Base-by-base conservation (phyloP, 1,140 invertebrate species). In the Holotrichia oblita region DNA sequence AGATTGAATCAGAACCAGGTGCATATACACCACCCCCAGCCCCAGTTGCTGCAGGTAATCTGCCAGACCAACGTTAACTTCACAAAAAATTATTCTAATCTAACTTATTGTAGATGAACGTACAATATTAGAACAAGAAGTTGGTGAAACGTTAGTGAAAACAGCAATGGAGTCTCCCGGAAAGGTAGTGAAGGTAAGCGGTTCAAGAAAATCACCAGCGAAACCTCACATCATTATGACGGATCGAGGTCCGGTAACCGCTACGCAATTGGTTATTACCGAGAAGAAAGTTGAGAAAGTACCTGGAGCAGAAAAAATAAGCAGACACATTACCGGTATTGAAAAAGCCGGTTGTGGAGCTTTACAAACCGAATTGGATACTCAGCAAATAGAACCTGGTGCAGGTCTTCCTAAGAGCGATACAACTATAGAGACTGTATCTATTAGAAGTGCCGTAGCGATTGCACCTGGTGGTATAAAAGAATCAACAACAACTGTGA, bases 201-300 rank as follows among this genome's bases (percentile, higher is more conserved):
- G 41, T 22, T 17, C 44, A 24, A 77, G 44, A 40, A 55, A 17
- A n/a, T 59, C 75, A 9, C 40, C 42, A 6, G 22, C 22, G 4
- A 77, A 20, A 17, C 44, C 40, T 4, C 77, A 61, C 14, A 17
- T 78, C 0, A 40, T 79, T 4, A 77, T 73, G 74, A 80, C 80
- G 6, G 41, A 61, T 10, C 24, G 76, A 64, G 80, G 80, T 17
- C 27, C 42, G n/a, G 77, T 75, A 17, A 22, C 34, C 3, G 78
- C 74, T 17, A 40, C 40, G n/a, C 44, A 77, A n/a, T 73, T 76
- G n/a, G 22, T 79, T 40, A 40, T 40, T n/a, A 20, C 76, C n/a
- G 75, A 80, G 41, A 76, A 61, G 22, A 76, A 42, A 34, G 80
- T 80, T n/a, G 73, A 79, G 27, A 76, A 78, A 59, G 24, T 40